Evolutionary conservation across 2,888 invertebrate species (phyloP), one percentile per base, ranked within the genome.

Genomic region (Thecophora atra): DNA sequence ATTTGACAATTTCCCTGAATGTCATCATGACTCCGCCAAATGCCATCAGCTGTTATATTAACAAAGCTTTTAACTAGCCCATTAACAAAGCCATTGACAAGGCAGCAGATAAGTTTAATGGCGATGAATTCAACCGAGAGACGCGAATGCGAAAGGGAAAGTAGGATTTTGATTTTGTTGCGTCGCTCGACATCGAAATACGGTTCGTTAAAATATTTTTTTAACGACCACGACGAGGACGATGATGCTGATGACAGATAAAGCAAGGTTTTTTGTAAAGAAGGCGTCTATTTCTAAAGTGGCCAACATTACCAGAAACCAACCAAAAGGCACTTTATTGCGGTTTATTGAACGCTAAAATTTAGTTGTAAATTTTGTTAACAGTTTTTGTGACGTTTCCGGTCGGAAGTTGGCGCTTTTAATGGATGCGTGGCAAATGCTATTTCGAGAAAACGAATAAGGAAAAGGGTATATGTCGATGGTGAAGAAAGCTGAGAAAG

Each of bases 41-140:
- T 44, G 71, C 42, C 71, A 56, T 65, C 71, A 65, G 64, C 65
- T 71, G 64, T 26, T n/a, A n/a, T n/a, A n/a, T n/a, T n/a, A n/a
- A n/a, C n/a, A n/a, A n/a, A n/a, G n/a, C n/a, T n/a, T n/a, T n/a
- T n/a, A n/a, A n/a, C n/a, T n/a, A n/a, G 42, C 71, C n/a, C n/a
- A n/a, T n/a, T n/a, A n/a, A 28, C 19, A 63, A 51, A 44, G 71
- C 47, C 44, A 65, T 30, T 63, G 63, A 54, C 63, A 65, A 30
- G 64, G 37, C 6, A 6, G 6, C 56, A 58, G 64, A 71, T 65
- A 24, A 65, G 65, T 58, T 58, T 65, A 71, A 71, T 58, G 71
- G 47, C 64, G 65, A 71, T 71, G 58, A 71, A 64, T 37, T 37
- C 3, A 11, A n/a, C n/a, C n/a, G n/a, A n/a, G n/a, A 11, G 37